phyloP scores from a whole-genome alignment of 1,140 invertebrate genomes.

The Drosophila virilis region DNA sequence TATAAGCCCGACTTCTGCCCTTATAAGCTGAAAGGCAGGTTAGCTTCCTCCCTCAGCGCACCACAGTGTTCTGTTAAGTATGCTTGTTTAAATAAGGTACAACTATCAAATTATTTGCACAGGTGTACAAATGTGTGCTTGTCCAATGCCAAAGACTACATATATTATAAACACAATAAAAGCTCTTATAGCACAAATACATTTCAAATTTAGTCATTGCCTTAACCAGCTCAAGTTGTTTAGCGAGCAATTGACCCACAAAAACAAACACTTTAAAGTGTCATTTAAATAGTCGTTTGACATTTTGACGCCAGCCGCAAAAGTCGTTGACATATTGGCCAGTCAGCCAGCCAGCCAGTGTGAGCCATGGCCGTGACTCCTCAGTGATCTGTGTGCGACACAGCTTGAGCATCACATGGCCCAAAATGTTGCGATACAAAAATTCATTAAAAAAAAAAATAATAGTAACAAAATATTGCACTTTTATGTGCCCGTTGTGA shows the following conservation, averaged over 20 bases:
- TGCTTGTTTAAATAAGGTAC: too few species aligned
- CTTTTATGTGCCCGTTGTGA: conserved; percentile 48
- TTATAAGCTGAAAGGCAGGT: too few species aligned
- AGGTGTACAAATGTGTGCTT: not conserved
- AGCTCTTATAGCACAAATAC: not conserved
- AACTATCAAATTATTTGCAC: too few species aligned
- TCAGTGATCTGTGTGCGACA: conserved; percentile 19
- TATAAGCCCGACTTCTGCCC: too few species aligned
- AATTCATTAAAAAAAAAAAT: conserved; percentile 49
- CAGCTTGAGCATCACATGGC: conserved; percentile 2
- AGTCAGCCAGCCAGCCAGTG: conserved; percentile 2
- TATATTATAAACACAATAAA: not conserved
- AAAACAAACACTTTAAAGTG: conserved; percentile 5
- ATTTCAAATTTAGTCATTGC: not conserved
- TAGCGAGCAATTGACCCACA: conserved; percentile 10
- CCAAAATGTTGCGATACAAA: conserved; percentile 29
- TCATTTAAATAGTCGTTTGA: conserved; percentile 29
- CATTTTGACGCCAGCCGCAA: conserved; percentile 27
- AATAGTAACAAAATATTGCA: not conserved
- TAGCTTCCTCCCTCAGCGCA: too few species aligned
- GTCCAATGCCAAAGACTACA: not conserved
- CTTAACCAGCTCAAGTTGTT: not conserved
- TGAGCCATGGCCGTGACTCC: conserved; percentile 69
- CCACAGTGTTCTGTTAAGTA: too few species aligned
- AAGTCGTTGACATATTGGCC: conserved; percentile 41